These are phyloP conservation scores for Dicycla oo DNA, from an alignment of 2,888 invertebrate species.

Conservation along the genomic window DNA sequence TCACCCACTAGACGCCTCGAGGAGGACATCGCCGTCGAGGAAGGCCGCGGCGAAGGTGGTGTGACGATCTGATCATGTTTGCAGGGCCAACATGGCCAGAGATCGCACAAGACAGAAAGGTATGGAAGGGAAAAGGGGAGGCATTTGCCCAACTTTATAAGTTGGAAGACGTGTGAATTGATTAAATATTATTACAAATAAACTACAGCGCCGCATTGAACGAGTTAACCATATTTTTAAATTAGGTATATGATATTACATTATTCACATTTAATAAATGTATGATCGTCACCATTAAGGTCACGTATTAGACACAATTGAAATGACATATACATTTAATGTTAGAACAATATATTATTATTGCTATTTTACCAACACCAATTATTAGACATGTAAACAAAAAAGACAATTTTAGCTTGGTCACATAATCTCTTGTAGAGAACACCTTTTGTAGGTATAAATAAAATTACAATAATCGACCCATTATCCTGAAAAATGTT, in stretches of 20 bases:
- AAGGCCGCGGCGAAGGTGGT: too few relatives aligned
- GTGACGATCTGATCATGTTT: too few relatives aligned
- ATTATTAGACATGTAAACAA: conserved; percentile 52
- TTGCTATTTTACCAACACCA: conserved; percentile 58
- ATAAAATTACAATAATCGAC: neutral
- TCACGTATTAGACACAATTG: conserved; percentile 58
- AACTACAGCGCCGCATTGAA: conserved; percentile 43
- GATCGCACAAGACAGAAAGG: too few relatives aligned
- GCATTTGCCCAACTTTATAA: too few relatives aligned
- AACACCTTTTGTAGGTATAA: neutral
- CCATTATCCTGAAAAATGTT: neutral
- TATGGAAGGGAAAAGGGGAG: too few relatives aligned
- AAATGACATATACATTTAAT: conserved; percentile 35
- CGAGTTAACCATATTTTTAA: conserved; percentile 34
- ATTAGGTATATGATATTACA: conserved; percentile 37
- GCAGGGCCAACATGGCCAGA: too few relatives aligned
- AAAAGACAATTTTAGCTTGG: conserved; percentile 33
- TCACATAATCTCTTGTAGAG: neutral
- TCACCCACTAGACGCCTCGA: too few relatives aligned
- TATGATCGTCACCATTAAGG: conserved; percentile 43
- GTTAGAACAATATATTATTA: conserved; percentile 41
- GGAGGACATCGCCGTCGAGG: too few relatives aligned
- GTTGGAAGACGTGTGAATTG: neutral
- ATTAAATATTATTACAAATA: neutral
- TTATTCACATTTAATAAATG: conserved; percentile 29